Conservation (phyloP, 2,797 vertebrate species). For the Girardinus metallicus region DNA sequence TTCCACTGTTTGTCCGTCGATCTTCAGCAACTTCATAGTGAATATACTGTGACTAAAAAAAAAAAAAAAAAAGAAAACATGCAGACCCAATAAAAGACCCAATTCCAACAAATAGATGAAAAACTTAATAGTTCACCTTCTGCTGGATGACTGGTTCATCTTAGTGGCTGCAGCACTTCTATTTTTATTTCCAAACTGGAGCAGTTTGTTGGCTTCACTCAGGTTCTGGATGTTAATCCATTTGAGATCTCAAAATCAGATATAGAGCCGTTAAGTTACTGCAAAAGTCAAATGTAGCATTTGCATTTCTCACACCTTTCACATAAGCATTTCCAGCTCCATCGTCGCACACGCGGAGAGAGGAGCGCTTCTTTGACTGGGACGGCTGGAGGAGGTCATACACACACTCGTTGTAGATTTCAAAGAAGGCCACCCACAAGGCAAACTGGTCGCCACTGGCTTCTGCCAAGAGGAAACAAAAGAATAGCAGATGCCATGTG, state of each 20-base stretch:
- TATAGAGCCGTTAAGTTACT: background rate
- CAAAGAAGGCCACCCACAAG: constrained; percentile 90
- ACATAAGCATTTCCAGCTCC: constrained; percentile 87
- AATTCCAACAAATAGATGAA: background rate
- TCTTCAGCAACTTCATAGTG: constrained; percentile 87
- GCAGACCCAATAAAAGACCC: background rate
- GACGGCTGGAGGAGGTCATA: constrained; percentile 85
- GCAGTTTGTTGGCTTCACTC: constrained; percentile 84
- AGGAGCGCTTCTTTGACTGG: constrained; percentile 79
- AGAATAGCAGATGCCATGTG: background rate
- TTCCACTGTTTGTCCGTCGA: constrained; percentile 67
- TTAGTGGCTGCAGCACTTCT: constrained; percentile 89
- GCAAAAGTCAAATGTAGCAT: background rate
- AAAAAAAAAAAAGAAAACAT: constrained; percentile 27
- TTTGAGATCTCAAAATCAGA: constrained; percentile 80
- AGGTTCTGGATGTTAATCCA: constrained; percentile 88
- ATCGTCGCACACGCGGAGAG: constrained; percentile 88
- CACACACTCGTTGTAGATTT: constrained; percentile 92
- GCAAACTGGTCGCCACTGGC: constrained; percentile 71
- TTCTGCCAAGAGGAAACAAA: constrained; percentile 7
- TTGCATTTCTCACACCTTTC: constrained; percentile 76
- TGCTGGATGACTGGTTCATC: constrained; percentile 92
- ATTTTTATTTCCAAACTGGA: constrained; percentile 89
- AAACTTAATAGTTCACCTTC: constrained; percentile 75
- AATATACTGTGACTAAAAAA: constrained; percentile 89